Evolutionary conservation across 30 jellyfish, hydroid and myxozoan species (phyloP), one percentile per base, ranked within the genome.

Genomic region (Turritopsis rubra): DNA sequence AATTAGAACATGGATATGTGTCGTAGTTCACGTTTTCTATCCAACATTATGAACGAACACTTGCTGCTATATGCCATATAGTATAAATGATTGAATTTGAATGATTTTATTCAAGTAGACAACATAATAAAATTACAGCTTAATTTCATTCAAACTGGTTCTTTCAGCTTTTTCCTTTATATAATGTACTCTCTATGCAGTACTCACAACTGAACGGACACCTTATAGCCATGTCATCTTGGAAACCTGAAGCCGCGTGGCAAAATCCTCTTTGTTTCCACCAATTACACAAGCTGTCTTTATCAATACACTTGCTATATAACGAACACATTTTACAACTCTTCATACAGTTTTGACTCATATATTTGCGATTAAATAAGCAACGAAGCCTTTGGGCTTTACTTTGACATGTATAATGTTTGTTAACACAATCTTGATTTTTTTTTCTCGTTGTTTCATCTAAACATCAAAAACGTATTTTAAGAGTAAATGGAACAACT

Each of bases 241-340:
- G 28, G 19, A n/a, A 68, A 0, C 30, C 30, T 27, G 28, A n/a
- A 16, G 19, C 28, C 9, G 77, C 16, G 13, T 41, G 60, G 77
- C 77, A 68, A 68, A 7, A 68, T 7, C 77, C 77, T 68, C 21
- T 68, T 19, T 68, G 77, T 27, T 68, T 68, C 77, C 77, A 68
- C 77, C 77, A 68, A 9, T 68, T 9, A 19, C 77, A 68, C 21
- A 68, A 68, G 21, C 77, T 68, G 77, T 68, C 77, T 68, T 68
- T 27, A 19, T 68, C 77, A 27, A n/a, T 19, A 68, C 77, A 68
- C 30, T 27, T 68, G 30, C 77, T 68, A 22, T 68, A 68, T n/a
- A 8, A 7, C 77, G 21, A 68, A 68, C 77, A 68, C 77, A 68
- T 68, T 27, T 68, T 68, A 27, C 77, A 68, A 9, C 28, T 68